phyloP scores from a whole-genome alignment of 2,113 vertebrate species.

The Oryzias curvinotus region DNA sequence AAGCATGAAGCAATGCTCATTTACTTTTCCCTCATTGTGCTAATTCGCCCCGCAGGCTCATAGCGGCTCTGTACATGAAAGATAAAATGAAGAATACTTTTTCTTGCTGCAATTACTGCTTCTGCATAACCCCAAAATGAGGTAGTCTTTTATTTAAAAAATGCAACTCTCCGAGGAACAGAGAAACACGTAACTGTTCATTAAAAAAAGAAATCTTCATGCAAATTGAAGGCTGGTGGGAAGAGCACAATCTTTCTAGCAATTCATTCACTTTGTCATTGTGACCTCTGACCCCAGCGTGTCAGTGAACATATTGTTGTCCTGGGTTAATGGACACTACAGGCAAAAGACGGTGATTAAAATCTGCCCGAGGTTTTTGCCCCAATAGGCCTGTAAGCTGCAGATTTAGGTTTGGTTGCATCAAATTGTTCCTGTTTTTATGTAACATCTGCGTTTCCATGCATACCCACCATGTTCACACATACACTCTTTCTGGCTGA shows the following conservation, averaged over 20 bases:
- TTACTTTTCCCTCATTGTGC: slow-evolving; percentile 54
- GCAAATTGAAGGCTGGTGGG: slow-evolving; percentile 12
- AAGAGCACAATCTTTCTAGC: slow-evolving; percentile 3
- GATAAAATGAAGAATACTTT: slow-evolving; percentile 60
- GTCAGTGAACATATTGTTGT: slow-evolving; percentile 44
- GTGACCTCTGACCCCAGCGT: slow-evolving; percentile 52
- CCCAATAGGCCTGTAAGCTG: slow-evolving; percentile 56
- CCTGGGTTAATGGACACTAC: slow-evolving; percentile 55
- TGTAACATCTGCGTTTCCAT: slow-evolving; percentile 37
- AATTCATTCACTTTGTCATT: slow-evolving; percentile 23
- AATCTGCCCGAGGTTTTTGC: slow-evolving; percentile 30
- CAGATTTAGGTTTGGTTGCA: slow-evolving; percentile 46
- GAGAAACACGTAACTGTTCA: slow-evolving; percentile 32
- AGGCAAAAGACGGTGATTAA: slow-evolving; percentile 58
- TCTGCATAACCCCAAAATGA: slow-evolving; percentile 24
- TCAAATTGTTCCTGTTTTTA: slow-evolving; percentile 48
- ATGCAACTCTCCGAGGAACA: slow-evolving; percentile 8
- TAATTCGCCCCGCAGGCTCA: slow-evolving; percentile 38
- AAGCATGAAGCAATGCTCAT: slow-evolving; percentile 40
- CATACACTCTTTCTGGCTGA: slow-evolving; percentile 1
- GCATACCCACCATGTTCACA: slow-evolving; percentile 4
- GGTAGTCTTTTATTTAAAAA: slow-evolving; percentile 34
- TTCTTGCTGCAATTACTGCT: slow-evolving; percentile 51
- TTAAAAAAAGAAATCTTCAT: slow-evolving; percentile 23
- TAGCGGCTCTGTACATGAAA: slow-evolving; percentile 52